Conservation (phyloP, 1,140 invertebrate genomes). For the Eubasilissa regina region DNA sequence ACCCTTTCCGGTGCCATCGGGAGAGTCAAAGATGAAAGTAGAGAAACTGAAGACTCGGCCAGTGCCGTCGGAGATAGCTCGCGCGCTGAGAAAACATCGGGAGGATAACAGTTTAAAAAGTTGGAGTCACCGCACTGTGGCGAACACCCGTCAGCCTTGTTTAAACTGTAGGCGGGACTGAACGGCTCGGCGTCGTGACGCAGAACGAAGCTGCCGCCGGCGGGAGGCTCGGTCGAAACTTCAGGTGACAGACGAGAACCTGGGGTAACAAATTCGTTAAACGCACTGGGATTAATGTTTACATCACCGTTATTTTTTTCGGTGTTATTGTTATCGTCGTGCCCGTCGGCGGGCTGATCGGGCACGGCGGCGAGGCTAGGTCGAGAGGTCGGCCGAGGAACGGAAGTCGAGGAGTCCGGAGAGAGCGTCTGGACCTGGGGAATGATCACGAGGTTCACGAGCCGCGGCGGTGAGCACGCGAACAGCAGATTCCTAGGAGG, state of each 20-base stretch:
- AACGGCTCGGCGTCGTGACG: constrained; percentile 52
- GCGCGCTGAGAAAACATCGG: constrained; percentile 20
- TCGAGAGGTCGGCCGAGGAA: no score
- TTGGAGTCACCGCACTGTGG: neutral
- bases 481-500: constrained; percentile 54
- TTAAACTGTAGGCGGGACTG: constrained; percentile 37
- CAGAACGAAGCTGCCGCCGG: constrained; percentile 26
- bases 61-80: neutral
- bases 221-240: neutral
- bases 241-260: neutral
- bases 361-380: neutral
- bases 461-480: constrained; percentile 50
- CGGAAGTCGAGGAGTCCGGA: neutral
- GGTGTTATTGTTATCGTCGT: constrained; percentile 42
- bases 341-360: neutral
- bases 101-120: neutral
- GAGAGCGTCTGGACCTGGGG: constrained; percentile 55
- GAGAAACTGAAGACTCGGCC: neutral
- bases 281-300: constrained; percentile 34
- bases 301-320: constrained; percentile 34
- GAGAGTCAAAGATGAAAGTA: neutral
- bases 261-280: constrained; percentile 14
- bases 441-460: constrained; percentile 49
- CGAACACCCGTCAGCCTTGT: neutral
- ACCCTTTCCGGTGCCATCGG: constrained; percentile 37